A percentile compares a stretch with the other conserved stretches of the same genome.
These are phyloP conservation scores for Pocillopora grandis DNA, from an alignment of 92 coral and sea anemone species.

Conservation along the genomic window DNA sequence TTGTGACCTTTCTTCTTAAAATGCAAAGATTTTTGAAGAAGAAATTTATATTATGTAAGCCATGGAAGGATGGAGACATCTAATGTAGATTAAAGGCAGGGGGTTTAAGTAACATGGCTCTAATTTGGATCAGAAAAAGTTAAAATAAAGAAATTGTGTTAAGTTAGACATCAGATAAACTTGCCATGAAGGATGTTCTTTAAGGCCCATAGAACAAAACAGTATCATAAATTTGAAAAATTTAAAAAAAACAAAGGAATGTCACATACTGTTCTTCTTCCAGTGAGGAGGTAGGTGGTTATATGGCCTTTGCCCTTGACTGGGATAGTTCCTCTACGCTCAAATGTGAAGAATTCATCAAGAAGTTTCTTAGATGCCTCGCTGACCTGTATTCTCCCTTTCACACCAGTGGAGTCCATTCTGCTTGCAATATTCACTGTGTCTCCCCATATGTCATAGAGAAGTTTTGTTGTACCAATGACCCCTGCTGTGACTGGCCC, in stretches of 20 bases:
- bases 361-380: constrained; percentile 88
- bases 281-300: constrained; percentile 86
- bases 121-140: no score
- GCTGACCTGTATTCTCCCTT: constrained; percentile 89
- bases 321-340: constrained; percentile 91
- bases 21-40: no score
- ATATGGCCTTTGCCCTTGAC: constrained; percentile 95
- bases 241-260: background rate
- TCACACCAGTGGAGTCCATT: constrained; percentile 97
- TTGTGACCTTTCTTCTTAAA: no score
- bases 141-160: no score
- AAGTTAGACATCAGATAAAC: background rate
- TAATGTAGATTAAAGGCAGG: no score
- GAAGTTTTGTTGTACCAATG: constrained; percentile 93
- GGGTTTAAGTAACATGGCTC: no score
- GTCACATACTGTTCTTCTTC: constrained; percentile 71
- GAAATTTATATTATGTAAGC: no score
- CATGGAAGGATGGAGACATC: no score
- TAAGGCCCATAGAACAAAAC: background rate
- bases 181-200: background rate
- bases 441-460: constrained; percentile 99
- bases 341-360: constrained; percentile 88
- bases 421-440: constrained; percentile 99
- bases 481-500: constrained; percentile 99
- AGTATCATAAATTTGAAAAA: background rate